Conservation (phyloP, 2,888 invertebrate genomes). For the Tetropium fuscum region DNA sequence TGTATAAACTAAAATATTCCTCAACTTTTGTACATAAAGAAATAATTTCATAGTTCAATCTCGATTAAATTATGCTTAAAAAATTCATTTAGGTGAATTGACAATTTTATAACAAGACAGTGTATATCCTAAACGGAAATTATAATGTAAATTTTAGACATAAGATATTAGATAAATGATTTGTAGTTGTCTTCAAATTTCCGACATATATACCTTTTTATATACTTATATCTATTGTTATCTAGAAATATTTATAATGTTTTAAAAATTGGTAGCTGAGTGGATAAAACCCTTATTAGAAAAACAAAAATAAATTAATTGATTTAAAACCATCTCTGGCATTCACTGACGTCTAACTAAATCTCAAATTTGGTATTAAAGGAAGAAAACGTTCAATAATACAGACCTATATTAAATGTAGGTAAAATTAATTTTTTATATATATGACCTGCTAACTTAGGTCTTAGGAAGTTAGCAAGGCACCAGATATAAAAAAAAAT, state of each 20-base stretch:
- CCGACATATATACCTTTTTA: conserved; percentile 47
- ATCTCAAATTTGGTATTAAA: no score
- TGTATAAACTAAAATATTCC: conserved; percentile 22
- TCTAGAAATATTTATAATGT: conserved; percentile 40
- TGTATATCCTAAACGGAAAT: conserved; percentile 32
- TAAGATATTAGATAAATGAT: conserved; percentile 43
- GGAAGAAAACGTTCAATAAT: no score
- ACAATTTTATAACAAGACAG: conserved; percentile 25
- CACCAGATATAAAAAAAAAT: no score
- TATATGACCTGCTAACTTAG: no score
- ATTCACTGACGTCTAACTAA: no score
- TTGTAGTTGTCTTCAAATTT: conserved; percentile 47
- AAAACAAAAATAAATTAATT: conserved; percentile 17
- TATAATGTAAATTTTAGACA: conserved; percentile 35
- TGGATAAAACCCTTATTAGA: conserved; percentile 12
- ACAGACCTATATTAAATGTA: no score
- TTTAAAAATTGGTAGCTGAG: conserved; percentile 22
- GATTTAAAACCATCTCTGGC: no score
- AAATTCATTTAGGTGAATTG: conserved; percentile 23
- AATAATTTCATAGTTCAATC: conserved; percentile 36
- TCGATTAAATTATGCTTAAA: conserved; percentile 25
- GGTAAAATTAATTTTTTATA: no score
- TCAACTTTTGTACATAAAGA: conserved; percentile 39
- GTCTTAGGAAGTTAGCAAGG: no score
- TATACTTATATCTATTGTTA: conserved; percentile 45